Evolutionary conservation across 2,797 vertebrate species (phyloP), one percentile per base, ranked within the genome.

Genomic region (Bufotes viridis): DNA sequence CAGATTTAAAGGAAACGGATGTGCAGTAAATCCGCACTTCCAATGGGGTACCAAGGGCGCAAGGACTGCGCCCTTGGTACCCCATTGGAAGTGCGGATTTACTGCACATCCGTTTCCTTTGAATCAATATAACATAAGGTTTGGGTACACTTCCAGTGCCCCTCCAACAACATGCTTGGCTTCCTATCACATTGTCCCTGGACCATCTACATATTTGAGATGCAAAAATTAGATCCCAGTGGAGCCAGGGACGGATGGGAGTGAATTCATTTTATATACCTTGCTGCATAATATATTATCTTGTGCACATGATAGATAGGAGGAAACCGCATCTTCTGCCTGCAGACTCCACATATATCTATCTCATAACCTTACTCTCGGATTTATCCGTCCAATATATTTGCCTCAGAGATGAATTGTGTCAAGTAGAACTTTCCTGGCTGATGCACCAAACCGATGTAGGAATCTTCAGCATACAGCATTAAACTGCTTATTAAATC

Each of bases 401-500:
- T 67, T 49, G 20, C 34, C 34, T 13, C 13, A 5, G 17, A 51
- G 29, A 65, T 67, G 10, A 81, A 81, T 65, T n/a, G 51, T 65
- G 51, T 51, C 61, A n/a, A 24, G 26, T 51, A 51, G 63, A 49
- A 51, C 80, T 51, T 63, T 49, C 79, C 58, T 63, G 29, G 14
- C 58, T 49, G 22, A 51, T 65, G 20, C 63, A 65, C 34, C 60
- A 53, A 51, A 29, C 61, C 34, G 22, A n/a, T 84, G 55, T 84
- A 42, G 82, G n/a, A 72, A 72, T 84, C 26, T 55, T 34, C 29
- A 60, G 55, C 69, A 84, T 42, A n/a, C 34, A 65, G 29, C 22
- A 15, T 67, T 76, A 76, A 15, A 76, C 69, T 17, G 26, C 53
- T 84, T 57, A 72, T 74, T 85, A 85, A 85, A 65, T 85, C 72